Conservation (phyloP, 1,140 invertebrate genomes). For the Drosophila simulans region DNA sequence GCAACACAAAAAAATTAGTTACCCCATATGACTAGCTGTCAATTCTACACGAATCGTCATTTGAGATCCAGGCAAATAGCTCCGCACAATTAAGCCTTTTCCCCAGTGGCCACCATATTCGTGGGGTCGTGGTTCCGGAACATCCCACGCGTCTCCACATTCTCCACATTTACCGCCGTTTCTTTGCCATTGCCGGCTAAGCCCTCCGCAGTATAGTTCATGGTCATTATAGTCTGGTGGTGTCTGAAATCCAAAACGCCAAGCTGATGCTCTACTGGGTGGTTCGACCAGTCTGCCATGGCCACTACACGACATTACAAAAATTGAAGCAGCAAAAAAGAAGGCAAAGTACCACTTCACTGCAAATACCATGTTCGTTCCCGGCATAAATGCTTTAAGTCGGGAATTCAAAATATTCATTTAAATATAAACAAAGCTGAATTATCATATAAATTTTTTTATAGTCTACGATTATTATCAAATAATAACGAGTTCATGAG, state of each 20-base stretch:
- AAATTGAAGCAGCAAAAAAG: slow-evolving; percentile 5
- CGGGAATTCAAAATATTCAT: no score
- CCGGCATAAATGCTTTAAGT: no score
- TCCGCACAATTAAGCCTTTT: slow-evolving; percentile 91
- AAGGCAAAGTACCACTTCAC: neutral
- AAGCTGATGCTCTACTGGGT: slow-evolving; percentile 91
- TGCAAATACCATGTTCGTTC: neutral
- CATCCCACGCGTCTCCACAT: slow-evolving; percentile 94
- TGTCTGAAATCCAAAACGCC: slow-evolving; percentile 90
- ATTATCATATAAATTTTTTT: no score
- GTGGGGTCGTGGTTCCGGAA: slow-evolving; percentile 89
- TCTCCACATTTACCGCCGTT: slow-evolving; percentile 93
- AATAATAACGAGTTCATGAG: no score
- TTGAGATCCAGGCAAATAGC: slow-evolving; percentile 88
- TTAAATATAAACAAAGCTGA: no score
- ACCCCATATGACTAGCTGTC: slow-evolving; percentile 91
- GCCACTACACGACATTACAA: slow-evolving; percentile 60
- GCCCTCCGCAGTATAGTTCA: slow-evolving; percentile 95
- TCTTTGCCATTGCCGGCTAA: slow-evolving; percentile 89
- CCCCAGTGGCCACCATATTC: slow-evolving; percentile 94
- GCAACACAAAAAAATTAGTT: neutral
- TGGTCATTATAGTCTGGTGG: slow-evolving; percentile 95
- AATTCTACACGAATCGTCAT: slow-evolving; percentile 91
- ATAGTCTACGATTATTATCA: no score
- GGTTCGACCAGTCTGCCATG: slow-evolving; percentile 94